A percentile compares a stretch with the other conserved stretches of the same genome.
Conservation (phyloP, 2,797 vertebrate species). For the Bryconaethiops microstoma region DNA sequence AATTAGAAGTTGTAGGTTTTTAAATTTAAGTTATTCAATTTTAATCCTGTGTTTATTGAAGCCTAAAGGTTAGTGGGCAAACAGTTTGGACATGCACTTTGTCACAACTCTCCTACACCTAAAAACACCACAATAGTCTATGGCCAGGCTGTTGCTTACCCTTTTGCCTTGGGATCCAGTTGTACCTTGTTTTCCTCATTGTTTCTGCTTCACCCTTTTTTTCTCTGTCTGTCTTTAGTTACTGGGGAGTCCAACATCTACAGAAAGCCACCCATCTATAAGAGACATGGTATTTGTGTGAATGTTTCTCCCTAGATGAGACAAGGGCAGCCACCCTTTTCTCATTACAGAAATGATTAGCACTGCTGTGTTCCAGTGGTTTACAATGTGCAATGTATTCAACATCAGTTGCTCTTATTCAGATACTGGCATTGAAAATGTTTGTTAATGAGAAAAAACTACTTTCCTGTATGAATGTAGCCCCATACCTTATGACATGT, state of each 20-base stretch:
- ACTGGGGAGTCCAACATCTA: conserved; percentile 93
- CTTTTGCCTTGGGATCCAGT: background rate
- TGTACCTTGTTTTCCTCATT: conserved; percentile 11
- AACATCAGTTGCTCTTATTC: conserved; percentile 8
- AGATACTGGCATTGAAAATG: background rate
- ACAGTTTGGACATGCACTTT: background rate
- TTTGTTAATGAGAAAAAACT: background rate
- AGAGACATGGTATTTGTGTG: conserved; percentile 84
- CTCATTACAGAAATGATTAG: background rate
- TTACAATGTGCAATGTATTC: conserved; percentile 11
- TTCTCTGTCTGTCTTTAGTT: conserved; percentile 71
- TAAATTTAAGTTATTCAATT: background rate
- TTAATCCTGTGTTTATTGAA: background rate
- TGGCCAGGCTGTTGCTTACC: background rate
- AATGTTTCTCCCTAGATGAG: conserved; percentile 7
- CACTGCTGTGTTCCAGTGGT: background rate
- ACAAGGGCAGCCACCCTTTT: background rate
- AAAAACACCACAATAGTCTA: background rate
- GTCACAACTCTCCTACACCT: background rate
- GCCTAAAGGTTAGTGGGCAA: background rate
- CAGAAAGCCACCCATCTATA: conserved; percentile 95
- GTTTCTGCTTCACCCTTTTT: background rate
- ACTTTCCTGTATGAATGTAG: background rate
- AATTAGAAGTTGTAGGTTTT: background rate
- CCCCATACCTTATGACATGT: background rate